Conservation (phyloP, 1,140 invertebrate genomes). For the Drosophila novamexicana region DNA sequence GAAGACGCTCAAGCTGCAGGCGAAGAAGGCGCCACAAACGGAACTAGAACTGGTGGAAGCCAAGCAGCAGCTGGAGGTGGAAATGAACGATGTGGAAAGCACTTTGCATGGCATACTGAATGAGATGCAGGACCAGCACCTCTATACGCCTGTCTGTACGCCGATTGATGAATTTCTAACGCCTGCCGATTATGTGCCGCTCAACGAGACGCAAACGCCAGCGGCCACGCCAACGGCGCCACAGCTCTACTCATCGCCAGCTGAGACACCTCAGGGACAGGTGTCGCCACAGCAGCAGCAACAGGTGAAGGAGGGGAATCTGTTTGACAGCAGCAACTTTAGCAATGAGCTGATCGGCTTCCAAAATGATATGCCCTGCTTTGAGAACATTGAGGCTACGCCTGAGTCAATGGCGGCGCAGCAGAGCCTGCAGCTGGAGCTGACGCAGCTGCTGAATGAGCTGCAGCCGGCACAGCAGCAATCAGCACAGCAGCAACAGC, state of each 20-base stretch:
- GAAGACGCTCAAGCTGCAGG: constrained; percentile 44
- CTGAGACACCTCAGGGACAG: not conserved
- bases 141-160: constrained; percentile 73
- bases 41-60: constrained; percentile 33
- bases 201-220: constrained; percentile 47
- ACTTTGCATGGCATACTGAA: constrained; percentile 79
- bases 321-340: constrained; percentile 65
- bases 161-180: constrained; percentile 70
- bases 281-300: not conserved
- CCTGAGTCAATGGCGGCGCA: constrained; percentile 31
- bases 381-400: constrained; percentile 68
- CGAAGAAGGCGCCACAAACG: not conserved
- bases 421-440: constrained; percentile 60
- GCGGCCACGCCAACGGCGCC: constrained; percentile 8
- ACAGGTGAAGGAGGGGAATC: constrained; percentile 20
- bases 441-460: constrained; percentile 64
- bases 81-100: constrained; percentile 79
- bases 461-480: constrained; percentile 53
- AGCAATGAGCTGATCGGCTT: constrained; percentile 74
- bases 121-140: constrained; percentile 81
- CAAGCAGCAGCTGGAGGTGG: constrained; percentile 65
- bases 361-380: constrained; percentile 81
- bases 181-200: constrained; percentile 70
- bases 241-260: constrained; percentile 20
- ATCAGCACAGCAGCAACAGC: constrained; percentile 38